Evolutionary conservation across 2,888 invertebrate species (phyloP), one percentile per base, ranked within the genome.

Genomic region (Plebejus argus): DNA sequence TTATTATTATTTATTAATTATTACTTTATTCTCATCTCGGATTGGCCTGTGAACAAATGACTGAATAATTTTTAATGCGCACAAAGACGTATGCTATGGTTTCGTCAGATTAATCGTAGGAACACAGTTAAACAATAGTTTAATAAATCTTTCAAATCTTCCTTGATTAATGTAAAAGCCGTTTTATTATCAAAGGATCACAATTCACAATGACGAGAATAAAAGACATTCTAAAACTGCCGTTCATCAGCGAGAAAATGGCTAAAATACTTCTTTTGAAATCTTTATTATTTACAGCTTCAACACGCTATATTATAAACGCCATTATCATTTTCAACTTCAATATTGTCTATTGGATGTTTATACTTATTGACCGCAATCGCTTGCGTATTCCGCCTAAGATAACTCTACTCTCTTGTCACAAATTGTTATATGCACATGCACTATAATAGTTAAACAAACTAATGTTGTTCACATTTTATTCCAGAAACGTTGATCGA

Each of bases 401-500:
- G 6, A 35, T 5, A 35, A 1, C 35, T 35, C 35, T 35, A 35
- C 5, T 35, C 35, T 35, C 35, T 6, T 6, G 6, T 6, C 35
- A 6, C 7, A 35, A 35, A 35, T 6, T 35, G 6, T 35, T 7
- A 6, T 10, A 45, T 45, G 3, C 12, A 45, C 6, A 12, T 28
- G 28, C 28, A 28, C 28, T 2, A 28, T 28, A 3, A 18, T 56
- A n/a, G 0, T 58, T 58, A 7, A 12, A 61, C 4, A 20, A 61
- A 61, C 10, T 61, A 23, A 23, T 61, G 8, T 12, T 23, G 3
- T 2, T 20, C 12, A 10, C 10, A 45, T 53, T 3, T 77, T 12
- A 49, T 81, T 80, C 8, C 88, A 95, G 96, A 98, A 89, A 99
- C 99, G 10, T 95, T 99, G 82, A 98, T 99, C 84, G 99, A 99